These are phyloP conservation scores for Albula glossodonta DNA, from an alignment of 2,113 vertebrate species.

Conservation along the genomic window DNA sequence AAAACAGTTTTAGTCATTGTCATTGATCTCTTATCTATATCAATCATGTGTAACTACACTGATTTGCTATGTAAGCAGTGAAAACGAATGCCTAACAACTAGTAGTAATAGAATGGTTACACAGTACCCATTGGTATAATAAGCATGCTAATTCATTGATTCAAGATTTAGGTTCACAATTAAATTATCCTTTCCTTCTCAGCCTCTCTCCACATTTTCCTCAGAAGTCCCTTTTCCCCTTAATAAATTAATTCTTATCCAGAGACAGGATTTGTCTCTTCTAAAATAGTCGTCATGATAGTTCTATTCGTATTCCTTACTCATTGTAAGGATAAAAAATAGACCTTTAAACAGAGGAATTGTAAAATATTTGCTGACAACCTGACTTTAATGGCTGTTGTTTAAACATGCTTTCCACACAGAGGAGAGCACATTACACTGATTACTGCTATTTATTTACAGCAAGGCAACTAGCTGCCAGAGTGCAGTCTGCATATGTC, in stretches of 20 bases:
- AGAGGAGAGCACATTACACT: neutral
- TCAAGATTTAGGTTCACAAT: neutral
- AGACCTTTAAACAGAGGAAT: neutral
- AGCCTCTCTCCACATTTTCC: neutral
- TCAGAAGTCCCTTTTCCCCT: neutral
- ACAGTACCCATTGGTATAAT: neutral
- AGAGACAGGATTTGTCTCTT: neutral
- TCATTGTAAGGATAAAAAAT: no score
- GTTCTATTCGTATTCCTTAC: neutral
- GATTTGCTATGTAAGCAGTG: neutral
- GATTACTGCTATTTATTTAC: neutral
- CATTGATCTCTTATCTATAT: neutral
- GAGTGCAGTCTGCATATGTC: neutral
- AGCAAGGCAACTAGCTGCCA: neutral
- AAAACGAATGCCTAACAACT: neutral
- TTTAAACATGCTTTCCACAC: neutral
- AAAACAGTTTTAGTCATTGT: neutral
- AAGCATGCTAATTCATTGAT: neutral
- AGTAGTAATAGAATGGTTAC: neutral
- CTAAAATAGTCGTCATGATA: neutral
- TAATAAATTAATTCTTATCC: neutral
- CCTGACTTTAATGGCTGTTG: neutral
- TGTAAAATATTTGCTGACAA: neutral
- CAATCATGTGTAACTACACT: neutral
- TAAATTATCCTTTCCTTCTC: neutral